Evolutionary conservation across 2,888 invertebrate species (phyloP), one percentile per base, ranked within the genome.

Genomic region (Tridacna gigas): DNA sequence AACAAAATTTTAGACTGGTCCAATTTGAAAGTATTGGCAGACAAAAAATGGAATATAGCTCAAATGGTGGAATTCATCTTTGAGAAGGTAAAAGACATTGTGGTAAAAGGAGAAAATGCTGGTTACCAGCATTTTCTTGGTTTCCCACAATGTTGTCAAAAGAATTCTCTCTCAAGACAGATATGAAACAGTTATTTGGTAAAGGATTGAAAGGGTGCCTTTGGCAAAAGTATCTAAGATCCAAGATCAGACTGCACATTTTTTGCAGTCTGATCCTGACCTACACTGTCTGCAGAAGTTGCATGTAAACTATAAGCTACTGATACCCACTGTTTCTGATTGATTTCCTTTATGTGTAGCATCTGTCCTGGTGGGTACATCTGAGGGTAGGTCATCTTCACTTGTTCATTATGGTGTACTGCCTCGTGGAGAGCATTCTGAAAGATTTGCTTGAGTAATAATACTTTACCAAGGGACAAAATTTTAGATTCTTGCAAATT

Each of bases 311-410:
- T 5, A 56, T 18, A 1, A 63, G n/a, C 61, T n/a, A 12, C 9
- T 22, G 18, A 15, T 4, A 67, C 67, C 45, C 37, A 67, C 67
- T 67, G 67, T 67, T 67, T 67, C n/a, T 67, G 67, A 0, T 26
- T 37, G 28, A 22, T 18, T 65, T 92, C 92, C 80, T 96, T 96
- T 78, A 98, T 96, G 93, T 98, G 97, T 80, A 98, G 95, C 90
- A 98, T 97, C 88, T 97, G 96, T 7, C 98, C 98, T 0, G 97
- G 97, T 2, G 97, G 97, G 94, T 96, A 97, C 47, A 97, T 96
- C 83, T 96, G 96, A 66, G 96, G 96, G 88, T 96, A 96, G 0
- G 97, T 94, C 20, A 89, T 88, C 37, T 83, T 91, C 78, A 90
- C 90, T 18, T 90, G 89, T 48, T 89, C 88, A 77, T 89, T 91